Conservation (phyloP, 2,888 invertebrate species). For the Mythimna ferrago region DNA sequence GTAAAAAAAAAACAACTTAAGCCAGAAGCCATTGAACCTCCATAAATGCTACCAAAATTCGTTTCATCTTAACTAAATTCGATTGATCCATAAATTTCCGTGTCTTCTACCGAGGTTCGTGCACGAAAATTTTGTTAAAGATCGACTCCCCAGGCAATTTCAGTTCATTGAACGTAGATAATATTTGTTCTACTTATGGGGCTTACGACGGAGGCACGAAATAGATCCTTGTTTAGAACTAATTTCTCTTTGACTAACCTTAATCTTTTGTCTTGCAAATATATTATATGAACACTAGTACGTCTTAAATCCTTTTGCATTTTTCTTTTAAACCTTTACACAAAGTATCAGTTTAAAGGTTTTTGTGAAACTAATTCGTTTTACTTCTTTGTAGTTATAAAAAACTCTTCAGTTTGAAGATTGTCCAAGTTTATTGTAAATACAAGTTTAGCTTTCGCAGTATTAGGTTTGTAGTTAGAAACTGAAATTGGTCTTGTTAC, state of each 20-base stretch:
- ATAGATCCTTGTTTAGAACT: neutral
- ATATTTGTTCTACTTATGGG: slow-evolving; percentile 7
- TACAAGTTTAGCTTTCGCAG: slow-evolving; percentile 9
- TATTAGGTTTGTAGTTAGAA: slow-evolving; percentile 32
- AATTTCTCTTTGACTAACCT: slow-evolving; percentile 14
- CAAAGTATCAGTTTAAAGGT: neutral
- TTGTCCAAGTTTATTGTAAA: slow-evolving; percentile 21
- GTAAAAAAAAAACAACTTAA: slow-evolving; percentile 27
- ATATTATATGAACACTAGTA: neutral
- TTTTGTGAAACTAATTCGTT: neutral
- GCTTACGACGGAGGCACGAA: neutral
- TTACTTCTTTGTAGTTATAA: neutral
- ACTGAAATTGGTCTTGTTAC: slow-evolving; percentile 27
- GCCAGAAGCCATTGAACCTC: slow-evolving; percentile 36
- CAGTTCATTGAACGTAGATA: slow-evolving; percentile 38
- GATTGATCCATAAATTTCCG: slow-evolving; percentile 43
- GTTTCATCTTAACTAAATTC: slow-evolving; percentile 33
- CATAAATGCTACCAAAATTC: slow-evolving; percentile 27
- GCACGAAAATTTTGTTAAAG: slow-evolving; percentile 35
- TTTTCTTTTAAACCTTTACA: neutral
- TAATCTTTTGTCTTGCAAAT: neutral
- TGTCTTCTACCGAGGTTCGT: slow-evolving; percentile 22
- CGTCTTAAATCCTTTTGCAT: neutral
- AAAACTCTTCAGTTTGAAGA: slow-evolving; percentile 17
- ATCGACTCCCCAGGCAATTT: slow-evolving; percentile 8